phyloP scores from a whole-genome alignment of 2,888 invertebrate species.

The Mechanitis mazaeus region DNA sequence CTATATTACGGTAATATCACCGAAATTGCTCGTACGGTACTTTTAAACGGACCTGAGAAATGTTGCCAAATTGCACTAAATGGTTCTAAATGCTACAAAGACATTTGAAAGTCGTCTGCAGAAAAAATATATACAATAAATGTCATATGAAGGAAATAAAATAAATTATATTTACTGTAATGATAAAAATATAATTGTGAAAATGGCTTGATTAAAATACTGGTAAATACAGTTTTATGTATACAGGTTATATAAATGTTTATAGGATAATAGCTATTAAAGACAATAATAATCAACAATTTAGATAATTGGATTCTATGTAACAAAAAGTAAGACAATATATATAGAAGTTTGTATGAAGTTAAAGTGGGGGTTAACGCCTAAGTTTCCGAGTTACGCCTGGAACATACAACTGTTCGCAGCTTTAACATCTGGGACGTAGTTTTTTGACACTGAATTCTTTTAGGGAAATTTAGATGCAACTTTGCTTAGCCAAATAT shows the following conservation, averaged over 20 bases:
- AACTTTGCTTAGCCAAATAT: slow-evolving; percentile 1
- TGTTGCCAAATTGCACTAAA: slow-evolving; percentile 19
- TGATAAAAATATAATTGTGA: not conserved
- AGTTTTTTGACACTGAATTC: slow-evolving; percentile 21
- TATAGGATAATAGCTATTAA: no score
- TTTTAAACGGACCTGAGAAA: slow-evolving; percentile 15
- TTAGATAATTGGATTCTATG: no score
- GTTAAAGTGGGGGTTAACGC: slow-evolving; percentile 32
- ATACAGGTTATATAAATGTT: no score
- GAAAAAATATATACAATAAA: slow-evolving; percentile 18
- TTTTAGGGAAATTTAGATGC: slow-evolving; percentile 9
- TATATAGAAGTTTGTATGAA: slow-evolving; percentile 20
- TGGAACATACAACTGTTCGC: slow-evolving; percentile 44
- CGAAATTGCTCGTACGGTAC: slow-evolving; percentile 15
- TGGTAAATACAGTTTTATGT: no score
- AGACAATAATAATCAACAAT: no score
- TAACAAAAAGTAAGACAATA: not conserved
- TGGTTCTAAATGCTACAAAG: slow-evolving; percentile 16
- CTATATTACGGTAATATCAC: slow-evolving; percentile 10
- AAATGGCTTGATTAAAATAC: no score
- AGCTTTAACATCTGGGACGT: slow-evolving; percentile 43
- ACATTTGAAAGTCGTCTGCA: slow-evolving; percentile 19
- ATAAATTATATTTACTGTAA: not conserved
- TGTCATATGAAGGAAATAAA: slow-evolving; percentile 3
- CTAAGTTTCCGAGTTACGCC: slow-evolving; percentile 52